Conservation (phyloP, 1,140 invertebrate genomes). For the Capitella teleta region DNA sequence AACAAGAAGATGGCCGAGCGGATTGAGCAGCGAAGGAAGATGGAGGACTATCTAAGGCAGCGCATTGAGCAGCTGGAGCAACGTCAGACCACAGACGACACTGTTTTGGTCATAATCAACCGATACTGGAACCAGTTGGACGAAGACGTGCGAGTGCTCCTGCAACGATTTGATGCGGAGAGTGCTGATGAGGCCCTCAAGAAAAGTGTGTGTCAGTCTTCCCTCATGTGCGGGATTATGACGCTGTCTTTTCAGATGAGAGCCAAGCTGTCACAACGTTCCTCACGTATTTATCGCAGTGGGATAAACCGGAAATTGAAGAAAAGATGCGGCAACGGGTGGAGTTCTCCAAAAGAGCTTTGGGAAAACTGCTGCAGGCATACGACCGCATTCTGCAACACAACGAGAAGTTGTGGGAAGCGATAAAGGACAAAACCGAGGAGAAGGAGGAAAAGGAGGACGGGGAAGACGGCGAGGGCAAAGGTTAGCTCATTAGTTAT, state of each 20-base stretch:
- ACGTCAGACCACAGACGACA: constrained; percentile 92
- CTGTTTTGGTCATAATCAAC: constrained; percentile 93
- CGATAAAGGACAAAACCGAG: constrained; percentile 63
- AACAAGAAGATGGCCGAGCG: constrained; percentile 87
- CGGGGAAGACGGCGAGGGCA: constrained; percentile 8
- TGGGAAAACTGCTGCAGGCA: constrained; percentile 89
- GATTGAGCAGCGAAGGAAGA: constrained; percentile 75
- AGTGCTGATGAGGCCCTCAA: constrained; percentile 92
- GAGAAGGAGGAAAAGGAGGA: constrained; percentile 15
- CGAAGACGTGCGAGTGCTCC: constrained; percentile 85
- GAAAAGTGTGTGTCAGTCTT: constrained; percentile 55
- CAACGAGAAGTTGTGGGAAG: constrained; percentile 45
- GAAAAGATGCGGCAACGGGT: constrained; percentile 89
- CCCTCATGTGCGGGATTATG: not conserved
- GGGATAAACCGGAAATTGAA: constrained; percentile 94
- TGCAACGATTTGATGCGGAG: constrained; percentile 94
- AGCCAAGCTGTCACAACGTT: constrained; percentile 94
- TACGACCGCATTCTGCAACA: constrained; percentile 62
- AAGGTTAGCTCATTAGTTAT: too few species aligned
- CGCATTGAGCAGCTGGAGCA: constrained; percentile 95
- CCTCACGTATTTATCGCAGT: constrained; percentile 88
- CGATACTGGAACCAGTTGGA: constrained; percentile 80
- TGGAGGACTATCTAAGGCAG: constrained; percentile 77
- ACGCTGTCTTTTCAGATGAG: constrained; percentile 58
- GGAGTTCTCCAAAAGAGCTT: constrained; percentile 58